Evolutionary conservation across 1,140 invertebrate species (phyloP).

Genomic region (Thaumatotibia leucotreta): DNA sequence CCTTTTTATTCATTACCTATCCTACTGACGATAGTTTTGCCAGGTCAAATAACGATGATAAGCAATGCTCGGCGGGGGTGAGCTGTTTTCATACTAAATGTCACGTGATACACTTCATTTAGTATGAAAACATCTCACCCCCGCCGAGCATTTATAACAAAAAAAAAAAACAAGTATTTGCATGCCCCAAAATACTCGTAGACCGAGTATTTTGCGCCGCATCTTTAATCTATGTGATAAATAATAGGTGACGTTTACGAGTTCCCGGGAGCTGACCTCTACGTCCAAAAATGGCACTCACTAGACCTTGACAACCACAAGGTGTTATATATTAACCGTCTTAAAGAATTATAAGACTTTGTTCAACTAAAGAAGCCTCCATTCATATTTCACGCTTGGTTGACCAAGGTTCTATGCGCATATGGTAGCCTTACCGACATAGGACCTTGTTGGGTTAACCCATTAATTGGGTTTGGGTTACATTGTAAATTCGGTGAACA

Average conservation of each 20-base stretch:
- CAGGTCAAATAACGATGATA: no score
- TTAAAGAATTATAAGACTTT: neutral
- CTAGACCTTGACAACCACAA: neutral
- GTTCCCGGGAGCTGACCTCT: neutral
- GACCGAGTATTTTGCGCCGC: neutral
- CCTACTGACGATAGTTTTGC: no score
- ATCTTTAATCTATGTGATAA: neutral
- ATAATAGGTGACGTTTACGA: neutral
- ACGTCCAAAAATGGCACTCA: neutral
- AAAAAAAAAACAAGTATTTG: constrained; percentile 22
- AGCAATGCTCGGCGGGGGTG: no score
- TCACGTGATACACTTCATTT: no score
- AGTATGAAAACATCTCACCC: no score
- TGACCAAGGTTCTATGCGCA: neutral
- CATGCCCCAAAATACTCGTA: neutral
- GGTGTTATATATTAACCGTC: neutral
- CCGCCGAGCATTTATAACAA: no score
- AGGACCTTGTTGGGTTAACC: neutral
- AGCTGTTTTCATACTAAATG: no score
- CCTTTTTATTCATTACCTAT: no score
- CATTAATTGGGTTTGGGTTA: constrained; percentile 1
- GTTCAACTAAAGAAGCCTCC: neutral
- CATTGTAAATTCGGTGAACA: neutral
- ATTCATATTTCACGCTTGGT: neutral
- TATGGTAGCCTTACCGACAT: neutral